Evolutionary conservation across 2,797 vertebrate genomes (phyloP), one percentile per base, ranked within the genome.

Genomic region (Gobionotothen gibberifrons): DNA sequence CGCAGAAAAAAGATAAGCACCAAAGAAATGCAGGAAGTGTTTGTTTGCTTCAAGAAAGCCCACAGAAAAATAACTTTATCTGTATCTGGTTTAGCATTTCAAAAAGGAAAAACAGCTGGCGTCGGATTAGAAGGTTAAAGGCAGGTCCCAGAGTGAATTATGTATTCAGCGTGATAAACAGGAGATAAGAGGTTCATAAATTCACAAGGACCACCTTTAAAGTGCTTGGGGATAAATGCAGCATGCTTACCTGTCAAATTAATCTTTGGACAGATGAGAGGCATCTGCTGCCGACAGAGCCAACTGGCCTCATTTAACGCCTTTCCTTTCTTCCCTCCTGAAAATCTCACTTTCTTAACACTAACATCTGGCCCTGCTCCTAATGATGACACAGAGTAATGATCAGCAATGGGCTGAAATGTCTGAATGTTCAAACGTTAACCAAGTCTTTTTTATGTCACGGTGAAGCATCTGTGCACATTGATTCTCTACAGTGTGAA

Each of bases 101-200:
- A 63, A 82, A 49, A 64, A 83, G 49, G 47, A 21, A 51, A 79
- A 67, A 11, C 81, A 86, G 68, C 75, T 82, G 74, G 59, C 66
- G 57, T 69, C 0, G 15, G 73, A 85, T 82, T 43, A 78, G 26
- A 64, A 75, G 74, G 84, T 78, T 63, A 78, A 53, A 84, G 82
- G 74, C n/a, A 89, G 76, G 79, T 82, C 79, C 49, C 44, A 11
- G 32, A n/a, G 36, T 87, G 82, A 90, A 82, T 80, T 69, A 88
- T 88, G 82, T 36, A 79, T 84, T 78, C 62, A 58, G 51, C 2
- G 72, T 72, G 19, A 79, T 87, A 88, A 91, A 90, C 84, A 77
- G 0, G 22, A 85, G 87, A 90, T 90, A 89, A 79, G 73, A 78
- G 61, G 71, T 74, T 76, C 54, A 85, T 87, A 86, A 77, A 92